Evolutionary conservation across 2,113 vertebrate genomes (phyloP).

Genomic region (human (Homo sapiens)): DNA sequence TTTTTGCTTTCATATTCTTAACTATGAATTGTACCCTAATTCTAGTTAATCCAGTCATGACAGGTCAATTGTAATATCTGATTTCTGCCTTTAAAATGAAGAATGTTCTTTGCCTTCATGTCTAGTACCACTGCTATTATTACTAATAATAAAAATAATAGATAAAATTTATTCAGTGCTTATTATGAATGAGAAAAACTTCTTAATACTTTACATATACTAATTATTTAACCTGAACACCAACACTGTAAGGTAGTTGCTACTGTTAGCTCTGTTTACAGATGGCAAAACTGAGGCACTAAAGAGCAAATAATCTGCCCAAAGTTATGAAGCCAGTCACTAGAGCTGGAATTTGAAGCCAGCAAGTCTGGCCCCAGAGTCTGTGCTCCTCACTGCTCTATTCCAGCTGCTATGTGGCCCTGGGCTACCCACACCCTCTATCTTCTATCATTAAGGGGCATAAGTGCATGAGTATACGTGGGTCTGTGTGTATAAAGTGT

Average conservation of each 20-base stretch:
- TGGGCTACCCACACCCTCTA: too few species aligned
- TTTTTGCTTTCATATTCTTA: constrained; percentile 6
- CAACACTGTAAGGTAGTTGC: background rate
- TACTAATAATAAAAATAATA: background rate
- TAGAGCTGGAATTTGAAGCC: background rate
- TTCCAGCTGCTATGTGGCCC: background rate
- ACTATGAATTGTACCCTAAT: background rate
- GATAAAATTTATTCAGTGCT: background rate
- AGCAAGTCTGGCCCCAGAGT: background rate
- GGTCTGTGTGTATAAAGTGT: background rate
- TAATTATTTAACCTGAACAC: background rate
- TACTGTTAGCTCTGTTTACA: background rate
- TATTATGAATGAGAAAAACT: background rate
- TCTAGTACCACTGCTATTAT: background rate
- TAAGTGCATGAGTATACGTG: background rate
- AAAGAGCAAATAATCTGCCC: background rate
- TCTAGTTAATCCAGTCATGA: background rate
- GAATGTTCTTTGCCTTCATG: background rate
- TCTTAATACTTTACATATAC: background rate
- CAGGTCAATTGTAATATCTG: background rate
- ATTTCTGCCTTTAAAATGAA: background rate
- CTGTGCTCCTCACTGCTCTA: background rate
- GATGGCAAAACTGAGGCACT: background rate
- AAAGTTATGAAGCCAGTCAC: background rate
- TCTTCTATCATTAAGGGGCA: background rate